Percentiles rank a stretch among this genome's conserved stretches.
Conservation (phyloP, 2,888 invertebrate species). For the Xestoiulus laeticollis region DNA sequence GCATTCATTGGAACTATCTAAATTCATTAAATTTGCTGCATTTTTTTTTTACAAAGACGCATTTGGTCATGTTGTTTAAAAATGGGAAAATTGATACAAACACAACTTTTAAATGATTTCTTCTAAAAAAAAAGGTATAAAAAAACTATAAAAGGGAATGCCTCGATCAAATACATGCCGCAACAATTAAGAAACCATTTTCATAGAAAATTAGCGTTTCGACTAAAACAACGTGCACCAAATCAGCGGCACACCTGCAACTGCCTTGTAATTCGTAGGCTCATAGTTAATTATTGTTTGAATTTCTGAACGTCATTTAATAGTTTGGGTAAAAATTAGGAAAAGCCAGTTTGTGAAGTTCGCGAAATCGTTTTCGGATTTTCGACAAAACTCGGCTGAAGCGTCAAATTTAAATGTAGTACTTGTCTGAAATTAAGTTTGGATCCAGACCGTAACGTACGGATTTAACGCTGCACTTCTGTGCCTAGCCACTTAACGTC, state of each 20-base stretch:
- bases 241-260: conserved; percentile 17
- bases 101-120: not conserved
- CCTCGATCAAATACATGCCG: not conserved
- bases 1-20: not conserved
- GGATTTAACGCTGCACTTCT: not conserved
- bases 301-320: not conserved
- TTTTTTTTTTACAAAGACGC: not conserved
- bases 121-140: not conserved
- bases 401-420: too few species aligned
- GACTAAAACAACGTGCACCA: conserved; percentile 30
- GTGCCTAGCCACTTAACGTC: not conserved
- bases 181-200: conserved; percentile 15
- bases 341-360: not conserved
- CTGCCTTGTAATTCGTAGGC: not conserved
- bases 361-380: not conserved
- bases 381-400: too few species aligned
- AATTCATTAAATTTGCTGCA: not conserved
- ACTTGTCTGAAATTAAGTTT: too few species aligned
- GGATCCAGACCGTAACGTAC: too few species aligned
- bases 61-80: not conserved
- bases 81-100: not conserved
- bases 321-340: too few species aligned
- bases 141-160: not conserved
- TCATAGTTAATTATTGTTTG: not conserved
- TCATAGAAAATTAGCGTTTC: conserved; percentile 34